A percentile compares a stretch with the other conserved stretches of the same genome.
Conservation (phyloP, 2,888 invertebrate genomes). For the Calameuta filiformis region DNA sequence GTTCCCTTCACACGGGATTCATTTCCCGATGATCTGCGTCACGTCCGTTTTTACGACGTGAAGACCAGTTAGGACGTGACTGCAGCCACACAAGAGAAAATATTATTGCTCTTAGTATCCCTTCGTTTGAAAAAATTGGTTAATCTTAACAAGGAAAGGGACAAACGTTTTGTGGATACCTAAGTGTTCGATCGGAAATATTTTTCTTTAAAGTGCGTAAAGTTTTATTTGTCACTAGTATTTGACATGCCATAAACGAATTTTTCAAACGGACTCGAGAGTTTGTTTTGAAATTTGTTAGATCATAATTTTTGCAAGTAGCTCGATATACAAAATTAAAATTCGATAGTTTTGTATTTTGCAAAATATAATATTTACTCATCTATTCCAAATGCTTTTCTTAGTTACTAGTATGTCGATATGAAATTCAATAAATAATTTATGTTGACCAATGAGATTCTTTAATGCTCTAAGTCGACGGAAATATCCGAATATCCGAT, state of each 20-base stretch:
- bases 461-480: not conserved
- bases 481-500: not conserved
- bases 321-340: not conserved
- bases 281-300: not conserved
- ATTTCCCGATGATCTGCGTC: constrained; percentile 10
- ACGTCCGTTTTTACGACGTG: constrained; percentile 13
- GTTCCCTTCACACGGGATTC: constrained; percentile 14
- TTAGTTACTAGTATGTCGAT: not conserved
- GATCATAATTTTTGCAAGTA: not conserved
- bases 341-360: not conserved
- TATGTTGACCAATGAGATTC: not conserved
- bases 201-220: not conserved
- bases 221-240: not conserved
- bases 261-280: not conserved
- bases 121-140: not conserved
- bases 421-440: not conserved
- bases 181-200: not conserved
- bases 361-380: not conserved
- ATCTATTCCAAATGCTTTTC: not conserved
- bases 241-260: not conserved
- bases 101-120: not conserved
- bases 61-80: too few species aligned
- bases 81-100: too few species aligned
- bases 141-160: too few species aligned
- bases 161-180: not conserved